phyloP scores from a whole-genome alignment of 1,140 invertebrate species.

The Chrysomallon squamiferum region DNA sequence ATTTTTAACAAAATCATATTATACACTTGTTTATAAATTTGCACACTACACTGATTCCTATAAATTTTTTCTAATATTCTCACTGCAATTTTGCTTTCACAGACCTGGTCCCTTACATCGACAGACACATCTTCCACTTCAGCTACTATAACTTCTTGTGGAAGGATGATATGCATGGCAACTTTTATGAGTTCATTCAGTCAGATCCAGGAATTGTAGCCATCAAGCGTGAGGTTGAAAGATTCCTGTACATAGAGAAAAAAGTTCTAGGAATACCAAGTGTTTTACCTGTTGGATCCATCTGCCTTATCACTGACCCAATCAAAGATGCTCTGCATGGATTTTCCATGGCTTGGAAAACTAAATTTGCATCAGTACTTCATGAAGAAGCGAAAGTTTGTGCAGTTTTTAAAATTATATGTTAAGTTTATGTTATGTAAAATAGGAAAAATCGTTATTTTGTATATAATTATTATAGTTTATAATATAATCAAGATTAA shows the following conservation, averaged over 20 bases:
- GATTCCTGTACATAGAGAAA: constrained; percentile 46
- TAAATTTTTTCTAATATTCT: too few relatives aligned
- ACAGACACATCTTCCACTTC: constrained; percentile 60
- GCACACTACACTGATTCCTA: too few relatives aligned
- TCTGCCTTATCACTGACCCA: constrained; percentile 57
- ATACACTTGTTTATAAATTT: too few relatives aligned
- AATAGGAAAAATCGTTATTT: background rate
- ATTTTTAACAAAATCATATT: too few relatives aligned
- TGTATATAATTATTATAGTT: background rate
- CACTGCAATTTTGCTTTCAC: constrained; percentile 19
- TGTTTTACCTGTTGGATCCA: constrained; percentile 51
- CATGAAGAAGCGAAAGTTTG: constrained; percentile 62
- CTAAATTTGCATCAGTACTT: constrained; percentile 59
- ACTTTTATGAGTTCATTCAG: constrained; percentile 61
- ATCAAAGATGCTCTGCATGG: constrained; percentile 62
- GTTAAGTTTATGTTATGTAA: background rate
- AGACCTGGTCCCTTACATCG: constrained; percentile 52
- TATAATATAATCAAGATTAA: background rate
- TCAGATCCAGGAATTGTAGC: constrained; percentile 53
- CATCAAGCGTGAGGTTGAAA: constrained; percentile 57
- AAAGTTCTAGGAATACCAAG: constrained; percentile 57
- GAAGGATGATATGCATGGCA: constrained; percentile 62
- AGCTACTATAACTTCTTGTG: constrained; percentile 63
- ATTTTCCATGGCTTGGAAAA: constrained; percentile 63
- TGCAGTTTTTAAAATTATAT: background rate